Base-by-base conservation (phyloP, 1,140 invertebrate species). In the Drosophila mauritiana region DNA sequence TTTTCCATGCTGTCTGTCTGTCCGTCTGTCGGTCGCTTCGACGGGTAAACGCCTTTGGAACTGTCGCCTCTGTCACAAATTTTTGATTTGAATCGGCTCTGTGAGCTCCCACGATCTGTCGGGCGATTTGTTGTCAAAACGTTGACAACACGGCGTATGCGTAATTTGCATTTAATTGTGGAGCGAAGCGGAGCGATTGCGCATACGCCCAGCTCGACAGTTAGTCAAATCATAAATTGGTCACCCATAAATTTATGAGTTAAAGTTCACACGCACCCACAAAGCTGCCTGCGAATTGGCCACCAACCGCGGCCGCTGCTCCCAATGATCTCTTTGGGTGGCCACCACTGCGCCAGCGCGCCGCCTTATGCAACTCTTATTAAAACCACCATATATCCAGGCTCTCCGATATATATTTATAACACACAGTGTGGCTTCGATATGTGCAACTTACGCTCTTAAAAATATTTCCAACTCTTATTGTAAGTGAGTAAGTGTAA, bases 261-360 rank as follows among this genome's bases (percentile, higher is more conserved):
- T 75, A 77, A 83, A 88, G 84, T 88, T 88, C 82, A 86, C 75
- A 86, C 83, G 75, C 82, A 88, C 74, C 69, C 62, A 88, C 74
- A 63, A 70, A 77, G 17, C 37, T 17, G 48, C 55, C 57, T 27
- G 15, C 54, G 57, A 70, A 49, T 68, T 73, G 82, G 80, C 82
- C 83, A 86, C 78, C 82, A 86, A 54, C 78, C 46, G 51, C 34
- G 55, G 58, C 49, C 56, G 42, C 63, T 55, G 40, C 55, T 56
- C 51, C 40, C 56, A 73, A 54, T 58, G 43, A 62, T 55, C 73
- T 73, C 73, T 74, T 78, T 70, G 81, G 81, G 83, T 68, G 81
- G 72, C 58, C 56, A 42, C 40, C 34, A 39, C 42, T 56, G 27
- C 48, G 42, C 57, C 51, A 56, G 17, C 17, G 49, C 49, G 37